Conservation (phyloP, 2,888 invertebrate genomes). For the Cerastis rubricosa region DNA sequence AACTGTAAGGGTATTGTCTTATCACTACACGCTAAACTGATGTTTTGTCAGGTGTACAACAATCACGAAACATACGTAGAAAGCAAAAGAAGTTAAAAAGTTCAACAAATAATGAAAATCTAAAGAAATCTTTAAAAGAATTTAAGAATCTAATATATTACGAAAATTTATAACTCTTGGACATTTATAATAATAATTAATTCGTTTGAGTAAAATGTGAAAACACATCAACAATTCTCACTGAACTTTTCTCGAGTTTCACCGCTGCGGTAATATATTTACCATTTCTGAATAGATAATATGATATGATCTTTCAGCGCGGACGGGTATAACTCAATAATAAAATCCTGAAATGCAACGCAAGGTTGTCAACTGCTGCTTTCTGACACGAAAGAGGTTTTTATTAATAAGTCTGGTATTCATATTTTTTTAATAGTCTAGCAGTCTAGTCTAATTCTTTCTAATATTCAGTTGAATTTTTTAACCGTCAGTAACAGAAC, state of each 20-base stretch:
- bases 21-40: background rate
- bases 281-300: conserved; percentile 17
- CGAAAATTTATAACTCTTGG: too few relatives aligned
- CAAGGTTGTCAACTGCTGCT: conserved; percentile 6
- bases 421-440: background rate
- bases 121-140: background rate
- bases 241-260: background rate
- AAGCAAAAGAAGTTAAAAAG: background rate
- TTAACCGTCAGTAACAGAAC: background rate
- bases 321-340: conserved; percentile 35
- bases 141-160: background rate
- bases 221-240: background rate
- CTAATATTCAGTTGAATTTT: background rate
- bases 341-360: background rate
- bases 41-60: background rate
- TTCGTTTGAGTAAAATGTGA: background rate
- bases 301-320: background rate
- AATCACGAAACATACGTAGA: background rate
- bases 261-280: conserved; percentile 6
- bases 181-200: background rate
- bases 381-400: background rate
- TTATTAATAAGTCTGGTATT: background rate
- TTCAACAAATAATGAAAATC: background rate
- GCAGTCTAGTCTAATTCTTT: background rate
- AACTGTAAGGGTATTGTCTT: background rate